Conservation (phyloP, 2,888 invertebrate genomes). For the Dendrolimus houi region DNA sequence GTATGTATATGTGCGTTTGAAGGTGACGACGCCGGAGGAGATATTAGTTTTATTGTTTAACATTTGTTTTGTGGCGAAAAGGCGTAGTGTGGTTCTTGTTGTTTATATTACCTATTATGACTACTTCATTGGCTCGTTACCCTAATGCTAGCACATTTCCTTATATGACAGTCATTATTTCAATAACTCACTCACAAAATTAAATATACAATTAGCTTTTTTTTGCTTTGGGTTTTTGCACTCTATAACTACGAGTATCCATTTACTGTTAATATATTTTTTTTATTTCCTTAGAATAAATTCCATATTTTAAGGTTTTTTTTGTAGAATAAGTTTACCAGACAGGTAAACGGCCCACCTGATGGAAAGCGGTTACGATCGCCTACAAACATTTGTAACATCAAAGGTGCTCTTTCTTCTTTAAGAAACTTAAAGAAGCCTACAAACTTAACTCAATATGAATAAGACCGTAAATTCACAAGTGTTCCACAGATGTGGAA, state of each 20-base stretch:
- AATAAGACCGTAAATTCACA: too few relatives aligned
- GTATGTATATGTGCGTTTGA: not conserved
- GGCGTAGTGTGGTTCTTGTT: not conserved
- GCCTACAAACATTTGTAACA: too few relatives aligned
- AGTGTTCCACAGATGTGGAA: too few relatives aligned
- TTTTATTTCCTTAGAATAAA: too few relatives aligned
- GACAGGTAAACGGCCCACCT: too few relatives aligned
- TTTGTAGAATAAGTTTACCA: too few relatives aligned
- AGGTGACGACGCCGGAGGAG: not conserved
- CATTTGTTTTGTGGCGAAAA: not conserved
- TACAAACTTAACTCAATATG: too few relatives aligned
- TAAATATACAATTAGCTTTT: not conserved
- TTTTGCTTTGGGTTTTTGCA: not conserved
- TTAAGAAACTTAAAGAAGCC: too few relatives aligned
- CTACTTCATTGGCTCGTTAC: not conserved
- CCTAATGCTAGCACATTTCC: constrained; percentile 5
- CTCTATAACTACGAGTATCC: not conserved
- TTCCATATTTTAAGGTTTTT: too few relatives aligned
- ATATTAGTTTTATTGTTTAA: not conserved
- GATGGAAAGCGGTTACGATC: too few relatives aligned
- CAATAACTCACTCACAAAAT: not conserved
- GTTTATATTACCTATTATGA: not conserved
- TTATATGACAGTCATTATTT: constrained; percentile 4
- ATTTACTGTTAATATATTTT: too few relatives aligned
- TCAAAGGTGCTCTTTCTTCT: too few relatives aligned